These are phyloP conservation scores for Amphiprion ocellaris DNA, from an alignment of 2,113 vertebrate species.

Conservation along the genomic window DNA sequence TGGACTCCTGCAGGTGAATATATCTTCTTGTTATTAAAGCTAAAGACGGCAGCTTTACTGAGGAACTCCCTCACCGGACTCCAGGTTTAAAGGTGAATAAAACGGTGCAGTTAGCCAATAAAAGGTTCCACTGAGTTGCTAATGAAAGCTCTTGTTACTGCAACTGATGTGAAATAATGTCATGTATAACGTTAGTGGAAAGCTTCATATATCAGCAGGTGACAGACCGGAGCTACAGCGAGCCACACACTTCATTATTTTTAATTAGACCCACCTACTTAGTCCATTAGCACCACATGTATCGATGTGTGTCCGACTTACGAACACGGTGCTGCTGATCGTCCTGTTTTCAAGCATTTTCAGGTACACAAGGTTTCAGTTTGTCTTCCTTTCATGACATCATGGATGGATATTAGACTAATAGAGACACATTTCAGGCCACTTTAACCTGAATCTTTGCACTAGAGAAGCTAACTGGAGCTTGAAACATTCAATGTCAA, in stretches of 20 bases:
- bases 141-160: conserved; percentile 25
- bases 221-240: conserved; percentile 41
- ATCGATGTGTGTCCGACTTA: conserved; percentile 31
- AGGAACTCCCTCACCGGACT: neutral
- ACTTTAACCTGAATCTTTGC: too few species aligned
- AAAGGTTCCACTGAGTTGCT: conserved; percentile 14
- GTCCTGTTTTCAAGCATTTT: conserved; percentile 38
- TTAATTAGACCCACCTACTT: conserved; percentile 42
- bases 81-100: neutral
- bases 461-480: too few species aligned
- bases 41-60: neutral
- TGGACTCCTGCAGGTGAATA: conserved; percentile 4
- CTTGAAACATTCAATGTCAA: too few species aligned
- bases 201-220: conserved; percentile 23
- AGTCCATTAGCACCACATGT: conserved; percentile 52
- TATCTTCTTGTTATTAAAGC: conserved; percentile 4
- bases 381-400: conserved; percentile 5
- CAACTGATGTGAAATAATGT: conserved; percentile 30
- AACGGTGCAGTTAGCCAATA: conserved; percentile 1
- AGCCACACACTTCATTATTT: conserved; percentile 42
- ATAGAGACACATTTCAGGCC: neutral
- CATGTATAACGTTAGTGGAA: conserved; percentile 25
- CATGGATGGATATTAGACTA: conserved; percentile 23
- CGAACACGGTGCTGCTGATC: conserved; percentile 22
- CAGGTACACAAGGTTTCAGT: conserved; percentile 6